Percentiles rank a stretch among this genome's conserved stretches.
Evolutionary conservation across 2,888 invertebrate genomes (phyloP).

Genomic region (Tetropium fuscum): DNA sequence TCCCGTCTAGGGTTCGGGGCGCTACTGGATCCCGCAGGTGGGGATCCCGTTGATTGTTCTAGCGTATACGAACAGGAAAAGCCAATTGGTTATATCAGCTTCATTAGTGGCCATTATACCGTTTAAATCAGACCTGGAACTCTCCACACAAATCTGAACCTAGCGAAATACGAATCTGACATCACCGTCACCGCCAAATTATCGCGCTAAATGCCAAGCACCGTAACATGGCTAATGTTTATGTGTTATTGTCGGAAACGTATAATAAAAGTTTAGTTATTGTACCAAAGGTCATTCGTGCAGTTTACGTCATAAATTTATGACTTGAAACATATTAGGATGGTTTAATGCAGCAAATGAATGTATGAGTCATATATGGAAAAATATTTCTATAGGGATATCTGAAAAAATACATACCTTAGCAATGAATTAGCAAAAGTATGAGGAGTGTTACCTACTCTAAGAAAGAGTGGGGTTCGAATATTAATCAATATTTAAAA

Average conservation of each 20-base stretch:
- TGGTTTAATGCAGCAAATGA: no score
- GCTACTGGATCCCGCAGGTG: conserved; percentile 35
- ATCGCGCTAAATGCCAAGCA: conserved; percentile 1
- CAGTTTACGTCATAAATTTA: no score
- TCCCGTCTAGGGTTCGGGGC: no score
- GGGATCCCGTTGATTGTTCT: conserved; percentile 44
- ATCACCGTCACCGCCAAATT: conserved; percentile 16
- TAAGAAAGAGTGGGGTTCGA: no score
- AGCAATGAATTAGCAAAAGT: no score
- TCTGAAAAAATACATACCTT: no score
- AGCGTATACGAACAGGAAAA: conserved; percentile 54
- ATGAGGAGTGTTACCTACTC: no score
- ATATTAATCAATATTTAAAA: no score
- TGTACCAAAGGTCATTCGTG: not conserved
- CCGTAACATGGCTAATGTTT: conserved; percentile 1
- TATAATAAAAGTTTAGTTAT: no score
- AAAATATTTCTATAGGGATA: no score
- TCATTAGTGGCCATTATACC: conserved; percentile 54
- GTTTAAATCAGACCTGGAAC: conserved; percentile 44
- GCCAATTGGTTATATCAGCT: conserved; percentile 58
- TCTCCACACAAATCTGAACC: conserved; percentile 18
- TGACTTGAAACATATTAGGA: no score
- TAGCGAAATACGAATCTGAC: conserved; percentile 7
- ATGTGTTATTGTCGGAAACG: not conserved
- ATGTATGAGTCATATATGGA: no score